Base-by-base conservation (phyloP, 2,113 vertebrate species). In the Dicentrarchus labrax region DNA sequence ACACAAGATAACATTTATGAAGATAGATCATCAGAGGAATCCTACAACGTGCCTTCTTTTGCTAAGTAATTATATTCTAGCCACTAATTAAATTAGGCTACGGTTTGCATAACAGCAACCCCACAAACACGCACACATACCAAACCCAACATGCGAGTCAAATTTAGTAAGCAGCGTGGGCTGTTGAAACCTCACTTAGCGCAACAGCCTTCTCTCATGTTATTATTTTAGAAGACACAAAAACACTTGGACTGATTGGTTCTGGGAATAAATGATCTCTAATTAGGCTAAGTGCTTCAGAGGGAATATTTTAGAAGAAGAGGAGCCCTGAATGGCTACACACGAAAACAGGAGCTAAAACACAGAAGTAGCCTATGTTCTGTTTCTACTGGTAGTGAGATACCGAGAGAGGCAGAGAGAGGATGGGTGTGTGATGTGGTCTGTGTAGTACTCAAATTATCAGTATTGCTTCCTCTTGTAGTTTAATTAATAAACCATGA, bases 181-280 rank as follows among this genome's bases (percentile, higher is more conserved):
- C 78, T 83, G 86, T 86, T 87, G 82, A 91, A 89, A 90, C 70
- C 77, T 87, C 76, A 83, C 86, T 86, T 79, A 88, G 65, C 2
- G 13, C 82, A 80, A 78, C 87, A 83, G 60, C 60, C n/a, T 69
- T 82, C 83, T 78, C 79, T 87, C 80, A 60, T 89, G 86, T 95
- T 93, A 90, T 91, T 92, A 90, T 91, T 92, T 92, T 65, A 86
- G 89, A 91, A 84, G 85, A 92, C 75, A 89, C 87, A 83, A 85
- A 90, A 94, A 94, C 93, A 95, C 90, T 95, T 91, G 87, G 72
- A 86, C 91, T 95, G 93, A 95, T 94, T 95, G 93, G 90, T 94
- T 86, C 82, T 84, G 84, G 89, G 90, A 93, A 90, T 93, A 93
- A 93, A 94, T 92, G 89, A 93, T 93, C 83, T 85, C 82, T 94